Percentiles rank a stretch among this genome's conserved stretches.
Conservation (phyloP, 2,888 invertebrate genomes). For the Schizotus pectinicornis region DNA sequence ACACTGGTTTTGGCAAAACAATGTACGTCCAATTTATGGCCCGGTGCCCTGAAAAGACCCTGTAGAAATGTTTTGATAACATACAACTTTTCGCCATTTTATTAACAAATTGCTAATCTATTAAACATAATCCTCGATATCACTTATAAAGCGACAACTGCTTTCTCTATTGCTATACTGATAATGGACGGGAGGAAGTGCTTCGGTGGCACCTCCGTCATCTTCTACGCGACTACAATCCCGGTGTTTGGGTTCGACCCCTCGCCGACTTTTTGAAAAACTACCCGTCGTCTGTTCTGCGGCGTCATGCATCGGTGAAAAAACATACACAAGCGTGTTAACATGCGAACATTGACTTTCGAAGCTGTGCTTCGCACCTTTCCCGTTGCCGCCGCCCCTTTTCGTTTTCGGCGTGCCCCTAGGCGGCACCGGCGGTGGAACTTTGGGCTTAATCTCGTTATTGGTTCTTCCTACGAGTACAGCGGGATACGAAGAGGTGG, state of each 20-base stretch:
- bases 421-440: conserved; percentile 89
- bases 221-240: neutral
- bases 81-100: no score
- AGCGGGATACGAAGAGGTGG: conserved; percentile 72
- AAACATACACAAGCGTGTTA: conserved; percentile 18
- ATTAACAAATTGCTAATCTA: no score
- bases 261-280: neutral
- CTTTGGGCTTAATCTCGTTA: conserved; percentile 69
- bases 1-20: no score
- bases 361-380: conserved; percentile 49
- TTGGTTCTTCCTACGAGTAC: conserved; percentile 70
- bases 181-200: no score
- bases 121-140: no score
- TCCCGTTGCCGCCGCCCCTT: conserved; percentile 60
- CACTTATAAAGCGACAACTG: no score
- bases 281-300: conserved; percentile 1
- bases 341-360: conserved; percentile 17
- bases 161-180: no score
- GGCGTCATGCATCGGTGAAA: conserved; percentile 7
- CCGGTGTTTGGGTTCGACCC: neutral
- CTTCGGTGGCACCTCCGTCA: no score
- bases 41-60: no score
- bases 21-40: no score
- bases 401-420: conserved; percentile 77
- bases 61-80: no score